Evolutionary conservation across 1,140 invertebrate species (phyloP), one percentile per base, ranked within the genome.

Genomic region (Phenacoccus solenopsis): DNA sequence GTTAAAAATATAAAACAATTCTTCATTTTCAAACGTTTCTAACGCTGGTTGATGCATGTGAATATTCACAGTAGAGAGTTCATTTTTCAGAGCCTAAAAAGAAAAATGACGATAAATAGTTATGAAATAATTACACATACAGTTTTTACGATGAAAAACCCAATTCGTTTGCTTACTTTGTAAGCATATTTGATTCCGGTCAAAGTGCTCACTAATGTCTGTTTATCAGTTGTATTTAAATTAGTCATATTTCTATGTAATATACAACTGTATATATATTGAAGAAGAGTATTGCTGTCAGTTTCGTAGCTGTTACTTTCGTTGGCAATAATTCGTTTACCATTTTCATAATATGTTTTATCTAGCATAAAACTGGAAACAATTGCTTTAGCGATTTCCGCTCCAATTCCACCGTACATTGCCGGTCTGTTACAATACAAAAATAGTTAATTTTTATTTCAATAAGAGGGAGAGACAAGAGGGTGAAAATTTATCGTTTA

Each of bases 391-490:
- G 78, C 77, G 30, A 84, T 78, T 74, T 81, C 79, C n/a, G 79
- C 76, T 3, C 82, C 82, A 9, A 83, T 49, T 28, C 78, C 73
- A 56, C 81, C 82, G 74, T 81, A 83, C 32, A 81, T 73, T 9
- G 83, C 76, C 7, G 81, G 73, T 67, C 81, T 82, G 73, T 68
- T 10, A 22, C 12, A 49, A 28, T 70, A 20, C 24, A 59, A 59
- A 25, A 64, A 56, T 13, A 3, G 16, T 57, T 59, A 10, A 24
- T 5, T 7, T 9, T 24, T 24, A 20, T 9, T 9, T 3, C 35
- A 13, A 70, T 3, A 69, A 69, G 10, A 49, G 20, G n/a, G 13
- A 30, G 7, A 10, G 3, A 12, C 16, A 16, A 7, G 38, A 2
- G 21, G 9, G 30, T n/a, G n/a, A n/a, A 67, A 22, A 35, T 5